Evolutionary conservation across 1,140 invertebrate species (phyloP).

Genomic region (Apolygus lucorum): DNA sequence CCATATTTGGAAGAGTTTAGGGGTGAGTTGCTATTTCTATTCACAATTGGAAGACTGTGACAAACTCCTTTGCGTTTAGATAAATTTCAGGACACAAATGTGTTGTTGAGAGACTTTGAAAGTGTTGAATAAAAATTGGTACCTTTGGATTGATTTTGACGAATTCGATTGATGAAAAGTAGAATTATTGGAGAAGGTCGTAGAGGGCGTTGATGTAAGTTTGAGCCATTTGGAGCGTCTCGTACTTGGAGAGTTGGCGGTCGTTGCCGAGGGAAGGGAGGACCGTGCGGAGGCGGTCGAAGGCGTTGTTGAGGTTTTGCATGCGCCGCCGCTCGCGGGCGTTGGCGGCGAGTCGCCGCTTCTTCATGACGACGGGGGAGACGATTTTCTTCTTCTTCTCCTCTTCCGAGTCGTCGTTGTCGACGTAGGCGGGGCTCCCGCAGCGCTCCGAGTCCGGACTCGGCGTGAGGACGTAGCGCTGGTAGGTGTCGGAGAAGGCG

Average conservation of each 20-base stretch:
- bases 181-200: slow-evolving; percentile 66
- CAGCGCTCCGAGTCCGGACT: neutral
- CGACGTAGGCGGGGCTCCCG: neutral
- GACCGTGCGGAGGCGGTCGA: slow-evolving; percentile 80
- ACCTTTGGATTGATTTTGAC: too few species aligned
- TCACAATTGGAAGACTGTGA: too few species aligned
- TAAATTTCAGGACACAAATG: too few species aligned
- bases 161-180: too few species aligned
- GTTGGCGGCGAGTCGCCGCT: slow-evolving; percentile 82
- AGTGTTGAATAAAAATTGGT: too few species aligned
- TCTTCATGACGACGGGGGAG: slow-evolving; percentile 65
- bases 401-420: neutral
- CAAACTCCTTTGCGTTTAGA: too few species aligned
- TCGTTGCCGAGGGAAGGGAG: slow-evolving; percentile 84
- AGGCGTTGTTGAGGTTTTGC: slow-evolving; percentile 91
- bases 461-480: slow-evolving; percentile 18
- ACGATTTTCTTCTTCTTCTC: slow-evolving; percentile 46
- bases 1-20: too few species aligned
- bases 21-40: too few species aligned
- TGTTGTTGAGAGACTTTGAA: too few species aligned
- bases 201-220: slow-evolving; percentile 85
- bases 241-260: slow-evolving; percentile 89
- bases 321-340: slow-evolving; percentile 83
- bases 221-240: slow-evolving; percentile 95
- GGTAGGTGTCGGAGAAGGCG: slow-evolving; percentile 14